Base-by-base conservation (phyloP, 2,797 vertebrate genomes). In the Myripristis jacobus region DNA sequence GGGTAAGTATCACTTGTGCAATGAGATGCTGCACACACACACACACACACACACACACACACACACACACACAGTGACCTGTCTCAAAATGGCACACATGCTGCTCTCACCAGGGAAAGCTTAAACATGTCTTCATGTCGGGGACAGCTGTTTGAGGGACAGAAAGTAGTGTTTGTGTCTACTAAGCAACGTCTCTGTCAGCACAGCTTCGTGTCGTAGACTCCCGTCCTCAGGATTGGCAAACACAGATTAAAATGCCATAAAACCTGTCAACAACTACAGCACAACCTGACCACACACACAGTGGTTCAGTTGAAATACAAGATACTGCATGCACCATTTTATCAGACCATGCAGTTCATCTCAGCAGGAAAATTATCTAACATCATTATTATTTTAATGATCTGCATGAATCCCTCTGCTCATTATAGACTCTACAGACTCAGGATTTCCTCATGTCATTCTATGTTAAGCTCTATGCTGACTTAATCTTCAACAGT, bases 1-100 rank as follows among this genome's bases (percentile, higher is more conserved):
- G 67, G 92, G 93, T 93, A 66, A 91, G 91, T 63, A 57, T 78
- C 36, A 50, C 41, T 50, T 41, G 60, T 65, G 54, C 71, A 46
- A 19, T 55, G 41, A 70, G 18, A 58, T 76, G 15, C 22, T 34
- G 55, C 8, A 51, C 36, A 55, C 9, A 59, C 47, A 47, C 44
- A 57, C 59, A 34, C 48, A 15, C 50, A 67, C 47, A 66, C 31
- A 25, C 19, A 52, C 36, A 43, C 34, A 41, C 57, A 44, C 43
- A 44, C 43, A 50, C 11, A 56, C 3, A n/a, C 24, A 66, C 24
- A n/a, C 15, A 24, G 27, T 2, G n/a, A 44, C 53, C 29, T 63
- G 51, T 47, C 63, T 69, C 52, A 29, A 62, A 69, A 21, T 46
- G 3, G 29, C 52, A 69, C 29, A 71, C 34, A 77, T 57, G 64